Evolutionary conservation across 2,888 invertebrate species (phyloP), one percentile per base, ranked within the genome.

Genomic region (Nephrotoma appendiculata): DNA sequence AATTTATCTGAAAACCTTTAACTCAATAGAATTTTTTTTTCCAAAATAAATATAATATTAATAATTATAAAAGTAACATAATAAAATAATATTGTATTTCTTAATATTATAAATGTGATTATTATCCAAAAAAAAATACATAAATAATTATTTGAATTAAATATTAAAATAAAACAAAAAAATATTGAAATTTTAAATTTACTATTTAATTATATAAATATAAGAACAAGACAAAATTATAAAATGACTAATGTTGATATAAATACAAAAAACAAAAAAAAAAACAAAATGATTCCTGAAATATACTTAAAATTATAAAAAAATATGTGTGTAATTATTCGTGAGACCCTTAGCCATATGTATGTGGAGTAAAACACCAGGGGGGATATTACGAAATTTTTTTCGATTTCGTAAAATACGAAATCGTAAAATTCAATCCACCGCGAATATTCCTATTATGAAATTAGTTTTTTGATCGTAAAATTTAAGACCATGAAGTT

Each of bases 191-290:
- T 71, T 71, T 71, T 71, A 71, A 71, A 71, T 71, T 71, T 71
- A 71, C 71, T 71, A 71, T 71, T 71, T 71, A 71, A 71, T 71
- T 31, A 71, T 48, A 71, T 71, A 71, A 71, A 31, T 71, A 31
- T 71, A 71, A 71, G 71, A 87, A 88, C 86, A 86, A 57, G 43
- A 86, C 86, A 86, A 85, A 87, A 83, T 83, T 86, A 88, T 86
- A 86, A 87, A 88, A 86, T 88, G 87, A 88, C 86, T 88, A 85
- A 87, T 88, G 88, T 88, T 87, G 86, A 87, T 85, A 87, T 86
- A 86, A 86, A 45, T n/a, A 86, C 87, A 87, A 12, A 83, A 31
- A 86, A 87, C 9, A 44, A 71, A 31, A 71, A 71, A 71, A 71
- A 71, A 71, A 71, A 31, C 71, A 71, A 71, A 87, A 86, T 42